Conservation (phyloP, 2,797 vertebrate species). For the Parambassis ranga region DNA sequence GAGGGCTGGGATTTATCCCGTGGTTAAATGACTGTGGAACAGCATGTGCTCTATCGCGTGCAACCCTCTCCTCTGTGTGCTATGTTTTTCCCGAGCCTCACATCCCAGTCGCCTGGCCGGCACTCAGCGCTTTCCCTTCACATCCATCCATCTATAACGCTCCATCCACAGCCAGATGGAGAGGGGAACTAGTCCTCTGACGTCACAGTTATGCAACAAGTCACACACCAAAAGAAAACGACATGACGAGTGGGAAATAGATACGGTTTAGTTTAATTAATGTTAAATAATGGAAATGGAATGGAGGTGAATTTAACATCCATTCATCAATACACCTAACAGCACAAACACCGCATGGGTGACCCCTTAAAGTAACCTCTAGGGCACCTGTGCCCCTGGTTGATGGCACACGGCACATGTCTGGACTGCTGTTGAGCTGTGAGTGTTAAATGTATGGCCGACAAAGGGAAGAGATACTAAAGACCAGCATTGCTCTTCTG, state of each 20-base stretch:
- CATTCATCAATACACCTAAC: not conserved
- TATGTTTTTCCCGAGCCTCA: slow-evolving; percentile 2
- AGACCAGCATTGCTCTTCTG: too few relatives aligned
- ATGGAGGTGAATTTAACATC: too few relatives aligned
- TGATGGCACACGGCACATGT: too few relatives aligned
- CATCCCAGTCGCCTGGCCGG: slow-evolving; percentile 7
- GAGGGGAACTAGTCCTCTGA: slow-evolving; percentile 25
- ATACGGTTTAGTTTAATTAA: not conserved
- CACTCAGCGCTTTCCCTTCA: not conserved
- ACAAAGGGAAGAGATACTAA: too few relatives aligned
- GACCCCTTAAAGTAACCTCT: too few relatives aligned
- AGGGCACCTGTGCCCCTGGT: too few relatives aligned
- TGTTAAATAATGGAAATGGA: too few relatives aligned
- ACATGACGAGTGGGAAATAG: not conserved
- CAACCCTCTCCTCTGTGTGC: not conserved
- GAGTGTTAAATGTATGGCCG: too few relatives aligned
- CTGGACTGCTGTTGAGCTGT: too few relatives aligned
- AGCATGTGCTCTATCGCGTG: slow-evolving; percentile 1
- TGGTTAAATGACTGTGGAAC: slow-evolving; percentile 1
- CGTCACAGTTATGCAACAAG: slow-evolving; percentile 24
- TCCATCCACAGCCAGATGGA: slow-evolving; percentile 25
- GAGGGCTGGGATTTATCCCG: not conserved
- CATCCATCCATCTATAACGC: slow-evolving; percentile 7
- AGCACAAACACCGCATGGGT: too few relatives aligned
- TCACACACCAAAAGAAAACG: not conserved